Evolutionary conservation across 2,797 vertebrate genomes (phyloP), one percentile per base, ranked within the genome.

Genomic region (Balearica regulorum): DNA sequence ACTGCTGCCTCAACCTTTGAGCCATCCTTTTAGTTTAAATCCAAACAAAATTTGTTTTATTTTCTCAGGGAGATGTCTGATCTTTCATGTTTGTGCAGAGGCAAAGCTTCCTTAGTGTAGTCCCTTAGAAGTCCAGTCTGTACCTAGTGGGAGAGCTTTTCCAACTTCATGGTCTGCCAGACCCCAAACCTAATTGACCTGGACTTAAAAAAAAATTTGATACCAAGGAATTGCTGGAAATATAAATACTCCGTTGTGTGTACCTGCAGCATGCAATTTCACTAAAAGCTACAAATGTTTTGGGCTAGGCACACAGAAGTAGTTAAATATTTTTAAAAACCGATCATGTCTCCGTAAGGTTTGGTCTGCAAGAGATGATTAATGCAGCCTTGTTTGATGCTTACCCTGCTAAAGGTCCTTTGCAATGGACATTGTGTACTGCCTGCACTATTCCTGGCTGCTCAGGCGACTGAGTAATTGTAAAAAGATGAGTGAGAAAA

Each of bases 321-420:
- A 41, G n/a, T 51, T 53, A 6, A 49, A 31, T 43, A 19, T 22
- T 83, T 86, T 87, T 70, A 43, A 29, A 88, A 88, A 48, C 4
- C 0, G 0, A 13, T 77, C 1, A 0, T 68, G 60, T 64, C 68
- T 87, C 46, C 1, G 0, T 39, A 43, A 70, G 57, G 20, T 78
- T 93, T 77, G 37, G 24, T 66, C 46, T 81, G 24, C 54, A 87
- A 39, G 31, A 77, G 19, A 14, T 55, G 60, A 69, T 87, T 68
- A 49, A 54, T 44, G 26, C 39, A 60, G 69, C 77, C 6, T 1
- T 17, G 24, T 54, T 79, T 80, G 86, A 43, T 87, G 57, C 43
- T 89, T 89, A 25, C 89, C 53, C 51, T 53, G 28, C 49, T 70
- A 5, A 60, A 69, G 54, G 25, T 79, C 66, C 79, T 93, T 53